Evolutionary conservation across 2,113 vertebrate species (phyloP), one percentile per base, ranked within the genome.

Genomic region (Sinocyclocheilus grahami): DNA sequence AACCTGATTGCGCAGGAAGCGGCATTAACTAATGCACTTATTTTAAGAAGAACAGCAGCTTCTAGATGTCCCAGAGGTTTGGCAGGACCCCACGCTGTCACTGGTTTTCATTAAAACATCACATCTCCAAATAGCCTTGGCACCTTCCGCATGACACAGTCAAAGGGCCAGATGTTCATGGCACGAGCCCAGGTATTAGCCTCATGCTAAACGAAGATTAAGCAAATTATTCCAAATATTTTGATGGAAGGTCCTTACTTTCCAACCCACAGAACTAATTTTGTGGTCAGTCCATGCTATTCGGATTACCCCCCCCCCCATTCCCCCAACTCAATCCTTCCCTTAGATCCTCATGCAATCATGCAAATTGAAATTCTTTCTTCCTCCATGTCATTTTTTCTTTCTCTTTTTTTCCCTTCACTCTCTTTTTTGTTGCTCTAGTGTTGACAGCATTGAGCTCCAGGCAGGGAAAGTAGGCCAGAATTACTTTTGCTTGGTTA

Each of bases 401-500:
- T 71, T 46, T 58, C 53, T 51, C 78, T 86, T 65, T 46, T 46
- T 86, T 46, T 85, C 78, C 62, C 48, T 86, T 74, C 84, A 86
- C 84, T 53, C 27, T 58, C 62, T 58, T 67, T 65, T 71, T 37
- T 60, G 58, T 72, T 82, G 78, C 71, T 74, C 48, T 87, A 30
- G 75, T 86, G 92, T 91, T 90, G 90, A 91, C 71, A 87, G 85
- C 88, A 84, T 84, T 90, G 77, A n/a, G 91, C 93, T 94, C 86
- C 89, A 78, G 93, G 93, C 92, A 90, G 84, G 90, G 90, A 93
- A 95, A 94, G 91, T 92, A 93, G 94, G 93, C 93, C 94, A 95
- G 88, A 92, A 94, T 94, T 93, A 93, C 94, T 94, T 92, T 92
- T 94, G 92, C 93, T 92, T 92, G 92, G 93, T 95, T 94, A 93